Conservation (phyloP, 1,140 invertebrate species). For the Hermatobates lingyangjiaoensis region DNA sequence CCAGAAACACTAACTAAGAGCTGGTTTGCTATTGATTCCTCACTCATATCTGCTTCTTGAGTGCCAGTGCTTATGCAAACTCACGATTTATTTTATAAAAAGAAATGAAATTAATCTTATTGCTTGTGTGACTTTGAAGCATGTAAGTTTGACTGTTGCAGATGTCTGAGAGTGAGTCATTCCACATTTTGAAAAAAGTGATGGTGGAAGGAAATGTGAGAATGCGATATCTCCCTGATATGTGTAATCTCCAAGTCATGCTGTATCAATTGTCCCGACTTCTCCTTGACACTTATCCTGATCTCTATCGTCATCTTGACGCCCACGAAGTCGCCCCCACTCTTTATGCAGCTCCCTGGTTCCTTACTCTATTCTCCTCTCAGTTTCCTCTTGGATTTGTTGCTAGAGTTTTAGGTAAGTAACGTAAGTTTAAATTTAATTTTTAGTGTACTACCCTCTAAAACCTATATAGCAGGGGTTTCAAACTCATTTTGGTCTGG, state of each 20-base stretch:
- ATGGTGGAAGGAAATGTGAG: slow-evolving; percentile 77
- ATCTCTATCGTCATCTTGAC: slow-evolving; percentile 77
- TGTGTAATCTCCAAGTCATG: slow-evolving; percentile 79
- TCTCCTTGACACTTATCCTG: slow-evolving; percentile 66
- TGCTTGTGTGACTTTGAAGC: neutral
- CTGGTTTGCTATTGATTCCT: too few species aligned
- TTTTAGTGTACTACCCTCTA: neutral
- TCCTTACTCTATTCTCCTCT: slow-evolving; percentile 86
- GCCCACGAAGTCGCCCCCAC: slow-evolving; percentile 76
- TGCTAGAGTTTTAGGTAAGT: slow-evolving; percentile 72
- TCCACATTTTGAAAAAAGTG: slow-evolving; percentile 66
- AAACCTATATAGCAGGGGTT: neutral
- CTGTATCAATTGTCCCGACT: slow-evolving; percentile 86
- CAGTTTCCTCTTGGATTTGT: slow-evolving; percentile 93
- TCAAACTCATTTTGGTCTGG: neutral
- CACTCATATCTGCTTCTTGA: too few species aligned
- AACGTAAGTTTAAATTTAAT: neutral
- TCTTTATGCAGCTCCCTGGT: slow-evolving; percentile 88
- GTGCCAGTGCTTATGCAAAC: too few species aligned
- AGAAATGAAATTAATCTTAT: neutral
- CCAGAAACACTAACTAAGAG: too few species aligned
- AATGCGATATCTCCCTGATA: slow-evolving; percentile 78
- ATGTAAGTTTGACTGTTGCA: slow-evolving; percentile 27
- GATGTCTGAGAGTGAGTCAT: slow-evolving; percentile 80
- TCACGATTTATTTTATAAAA: too few species aligned